Evolutionary conservation across 2,113 vertebrate genomes (phyloP).

Genomic region (Aix galericulata): DNA sequence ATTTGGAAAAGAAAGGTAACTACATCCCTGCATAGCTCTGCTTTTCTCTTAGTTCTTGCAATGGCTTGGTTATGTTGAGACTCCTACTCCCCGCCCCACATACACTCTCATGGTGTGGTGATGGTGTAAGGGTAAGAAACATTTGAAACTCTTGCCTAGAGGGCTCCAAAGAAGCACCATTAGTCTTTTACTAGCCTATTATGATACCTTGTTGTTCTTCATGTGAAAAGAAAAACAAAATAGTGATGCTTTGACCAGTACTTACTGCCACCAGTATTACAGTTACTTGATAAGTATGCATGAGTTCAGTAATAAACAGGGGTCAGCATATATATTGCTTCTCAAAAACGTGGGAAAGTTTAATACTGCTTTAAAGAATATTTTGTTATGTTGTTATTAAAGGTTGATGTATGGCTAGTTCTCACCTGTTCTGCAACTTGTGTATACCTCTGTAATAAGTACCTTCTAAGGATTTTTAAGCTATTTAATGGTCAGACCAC

Average conservation of each 20-base stretch:
- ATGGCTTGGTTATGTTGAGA: not conserved
- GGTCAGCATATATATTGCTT: not conserved
- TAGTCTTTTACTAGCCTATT: not conserved
- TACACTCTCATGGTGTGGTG: not conserved
- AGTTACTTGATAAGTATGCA: constrained; percentile 4
- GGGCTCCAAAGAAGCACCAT: not conserved
- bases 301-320: not conserved
- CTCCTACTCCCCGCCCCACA: not conserved
- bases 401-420: constrained; percentile 8
- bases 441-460: not conserved
- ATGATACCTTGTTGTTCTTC: not conserved
- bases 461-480: not conserved
- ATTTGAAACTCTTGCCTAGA: not conserved
- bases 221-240: not conserved
- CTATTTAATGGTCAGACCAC: not conserved
- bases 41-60: not conserved
- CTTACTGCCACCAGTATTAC: not conserved
- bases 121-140: not conserved
- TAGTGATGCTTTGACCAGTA: not conserved
- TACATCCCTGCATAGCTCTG: not conserved
- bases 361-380: not conserved
- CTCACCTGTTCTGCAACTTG: not conserved
- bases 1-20: not conserved
- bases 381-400: constrained; percentile 45
- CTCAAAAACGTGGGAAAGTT: constrained; percentile 3